Evolutionary conservation across 2,888 invertebrate species (phyloP), one percentile per base, ranked within the genome.

Genomic region (Cerastoderma edule): DNA sequence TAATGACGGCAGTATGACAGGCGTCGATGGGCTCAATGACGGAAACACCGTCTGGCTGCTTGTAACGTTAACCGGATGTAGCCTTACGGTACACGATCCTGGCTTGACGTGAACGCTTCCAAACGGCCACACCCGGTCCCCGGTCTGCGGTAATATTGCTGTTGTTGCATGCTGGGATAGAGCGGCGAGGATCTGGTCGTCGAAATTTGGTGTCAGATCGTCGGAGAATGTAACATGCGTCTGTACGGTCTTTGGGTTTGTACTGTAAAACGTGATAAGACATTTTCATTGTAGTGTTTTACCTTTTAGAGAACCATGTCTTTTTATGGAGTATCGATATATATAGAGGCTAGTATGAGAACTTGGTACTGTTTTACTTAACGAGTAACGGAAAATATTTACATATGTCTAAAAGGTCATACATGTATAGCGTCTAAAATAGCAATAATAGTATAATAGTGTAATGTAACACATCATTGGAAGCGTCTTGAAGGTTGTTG

Each of bases 31-130:
- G 22, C 71, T 66, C n/a, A 80, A 32, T 4, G 76, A 54, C 1
- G 74, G 54, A 53, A 76, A 80, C 27, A 80, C 30, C 4, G 76
- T 76, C 46, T 53, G 66, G 10, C 28, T 35, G 16, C 35, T 27
- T 8, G 80, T 80, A 44, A 76, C 76, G 44, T 80, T 80, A 16
- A 80, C 76, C 2, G 80, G 76, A 16, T 76, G 60, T 6, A 80
- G 30, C 27, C 50, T 68, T 19, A 70, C 57, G 2, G 46, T 67
- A 44, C 75, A 75, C 32, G 67, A 57, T 13, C 71, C 75, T 13
- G 75, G 64, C 5, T 68, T 54, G 13, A 77, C 27, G 32, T 60
- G 46, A 19, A 57, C 33, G n/a, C 27, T 46, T 28, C 48, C 63
- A 13, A 44, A 60, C 10, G 22, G n/a, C 39, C 35, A 46, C 13